Evolutionary conservation across 2,888 invertebrate genomes (phyloP), one percentile per base, ranked within the genome.

Genomic region (Trichopria drosophilae): DNA sequence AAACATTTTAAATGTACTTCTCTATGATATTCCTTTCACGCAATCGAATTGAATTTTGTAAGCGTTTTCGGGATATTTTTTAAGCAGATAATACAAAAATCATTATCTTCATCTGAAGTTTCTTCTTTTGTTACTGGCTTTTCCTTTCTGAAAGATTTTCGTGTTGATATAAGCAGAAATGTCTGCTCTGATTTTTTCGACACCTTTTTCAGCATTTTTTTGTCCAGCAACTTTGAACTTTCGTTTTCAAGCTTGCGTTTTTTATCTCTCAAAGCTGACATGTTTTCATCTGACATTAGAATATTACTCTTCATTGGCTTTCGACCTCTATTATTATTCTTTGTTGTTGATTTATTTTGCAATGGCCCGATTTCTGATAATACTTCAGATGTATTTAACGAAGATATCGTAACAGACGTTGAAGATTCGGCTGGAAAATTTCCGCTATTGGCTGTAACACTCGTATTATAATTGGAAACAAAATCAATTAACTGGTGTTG

Each of bases 31-130:
- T 10, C 35, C 19, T 15, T 10, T 18, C 35, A 35, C 12, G 35
- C 35, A 15, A 6, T 41, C 16, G 23, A 6, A 24, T 40, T 40
- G 23, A 22, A 41, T 12, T 41, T 39, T 22, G 10, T 23, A 23
- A 23, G 10, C n/a, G 24, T 39, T 39, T n/a, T 13, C 12, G n/a
- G 12, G 16, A 41, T 41, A 41, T 28, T 18, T 26, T 41, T 41
- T 28, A 26, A 28, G 29, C 26, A 41, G 12, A 41, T 28, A 28
- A 41, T 41, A 26, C 41, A 41, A 41, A 41, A 41, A 41, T 41
- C 41, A 3, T 6, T 28, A 16, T 28, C 41, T 41, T 41, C 29
- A 9, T 41, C 41, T 41, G 41, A 41, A 28, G 41, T 15, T 15
- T 26, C 24, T 41, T 40, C 10, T 22, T 28, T 41, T 26, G 28